Evolutionary conservation across 2,888 invertebrate genomes (phyloP), one percentile per base, ranked within the genome.

Genomic region (Acrocera orbiculus): DNA sequence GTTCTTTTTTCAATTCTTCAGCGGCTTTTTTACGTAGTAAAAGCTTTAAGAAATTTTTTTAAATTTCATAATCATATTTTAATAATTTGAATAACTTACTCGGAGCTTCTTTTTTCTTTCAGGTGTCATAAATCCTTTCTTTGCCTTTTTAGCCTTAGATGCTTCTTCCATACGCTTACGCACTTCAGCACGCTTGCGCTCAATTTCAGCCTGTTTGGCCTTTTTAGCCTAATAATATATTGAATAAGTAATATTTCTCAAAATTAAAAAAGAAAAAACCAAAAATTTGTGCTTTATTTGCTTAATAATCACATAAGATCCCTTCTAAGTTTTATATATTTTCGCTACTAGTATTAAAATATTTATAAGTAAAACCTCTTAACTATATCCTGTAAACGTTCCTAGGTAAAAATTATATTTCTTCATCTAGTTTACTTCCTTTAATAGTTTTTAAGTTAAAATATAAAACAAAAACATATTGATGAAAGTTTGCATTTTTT

Each of bases 81-180:
- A 8, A 8, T 22, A 8, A 19, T 16, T 8, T 11, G 15, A 4
- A 10, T 16, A 25, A 70, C 81, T 71, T 60, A 93, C 93, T 76
- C 95, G 82, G 60, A 96, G 87, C 67, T 95, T 93, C 86, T 95
- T 96, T 85, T 96, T 96, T 69, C 96, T 90, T 69, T 96, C 95
- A 43, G 95, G 93, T 57, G 96, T 93, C 89, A 93, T 93, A 79
- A 96, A 95, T 76, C 96, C 96, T 71, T 95, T 96, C 82, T 96
- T 96, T 62, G 89, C 90, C 71, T 92, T 93, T 70, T 95, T 95
- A 62, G 87, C 89, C 63, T 89, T 87, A 64, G 92, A 89, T 66
- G 92, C 90, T 65, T 93, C 93, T 69, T 96, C 95, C 73, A 95
- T 83, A 62, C 93, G 89, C 70, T 87, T 87, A 66, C 93, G 82